Evolutionary conservation across 2,888 invertebrate genomes (phyloP).

Genomic region (Eugnorisma glareosa): DNA sequence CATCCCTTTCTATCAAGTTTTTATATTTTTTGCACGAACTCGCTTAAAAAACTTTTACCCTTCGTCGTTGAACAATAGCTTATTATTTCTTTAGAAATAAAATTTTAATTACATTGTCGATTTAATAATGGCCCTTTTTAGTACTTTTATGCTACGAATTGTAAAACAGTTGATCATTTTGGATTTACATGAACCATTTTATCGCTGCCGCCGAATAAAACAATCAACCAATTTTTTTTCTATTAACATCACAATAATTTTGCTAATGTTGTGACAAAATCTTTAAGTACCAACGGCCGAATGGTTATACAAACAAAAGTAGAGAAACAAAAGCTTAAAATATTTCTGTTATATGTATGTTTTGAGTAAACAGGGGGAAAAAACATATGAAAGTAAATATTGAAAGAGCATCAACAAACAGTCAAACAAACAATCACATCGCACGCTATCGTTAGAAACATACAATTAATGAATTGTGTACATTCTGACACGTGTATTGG

Average conservation of each 20-base stretch:
- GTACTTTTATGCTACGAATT: neutral
- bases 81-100: conserved; percentile 35
- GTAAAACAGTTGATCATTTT: neutral
- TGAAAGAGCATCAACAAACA: conserved; percentile 16
- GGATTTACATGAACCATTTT: neutral
- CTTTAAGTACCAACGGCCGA: neutral
- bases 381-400: conserved; percentile 28
- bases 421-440: conserved; percentile 19
- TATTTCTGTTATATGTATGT: neutral
- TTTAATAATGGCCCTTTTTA: conserved; percentile 18
- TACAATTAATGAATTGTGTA: conserved; percentile 23
- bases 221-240: neutral
- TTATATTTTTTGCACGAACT: neutral
- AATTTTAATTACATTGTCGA: conserved; percentile 38
- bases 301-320: conserved; percentile 1
- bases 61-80: conserved; percentile 33
- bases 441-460: conserved; percentile 10
- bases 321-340: neutral
- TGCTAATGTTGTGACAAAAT: neutral
- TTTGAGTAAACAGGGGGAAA: neutral
- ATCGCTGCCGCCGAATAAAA: neutral
- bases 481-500: neutral
- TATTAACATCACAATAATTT: neutral
- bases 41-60: conserved; percentile 25
- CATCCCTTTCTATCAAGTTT: neutral